Conservation (phyloP, 2,113 vertebrate genomes). For the Otis tarda region DNA sequence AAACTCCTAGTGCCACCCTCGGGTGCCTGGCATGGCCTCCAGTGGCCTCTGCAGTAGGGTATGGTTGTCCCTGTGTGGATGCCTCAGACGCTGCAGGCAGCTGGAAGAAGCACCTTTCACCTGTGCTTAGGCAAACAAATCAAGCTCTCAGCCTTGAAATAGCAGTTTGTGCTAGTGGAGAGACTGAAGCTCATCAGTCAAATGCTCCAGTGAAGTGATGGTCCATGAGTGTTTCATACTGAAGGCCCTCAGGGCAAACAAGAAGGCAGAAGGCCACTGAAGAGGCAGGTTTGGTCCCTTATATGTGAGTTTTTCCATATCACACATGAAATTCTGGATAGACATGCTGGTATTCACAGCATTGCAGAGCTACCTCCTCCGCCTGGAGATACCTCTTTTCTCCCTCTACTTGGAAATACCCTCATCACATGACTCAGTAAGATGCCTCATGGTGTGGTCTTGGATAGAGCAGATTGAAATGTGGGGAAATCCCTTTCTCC, state of each 20-base stretch:
- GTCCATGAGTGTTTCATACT: background rate
- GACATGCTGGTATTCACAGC: background rate
- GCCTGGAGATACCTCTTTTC: background rate
- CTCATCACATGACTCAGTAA: background rate
- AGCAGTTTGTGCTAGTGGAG: background rate
- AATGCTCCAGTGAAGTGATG: background rate
- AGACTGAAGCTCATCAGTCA: background rate
- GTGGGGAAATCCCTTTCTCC: background rate
- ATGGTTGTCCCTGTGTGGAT: background rate
- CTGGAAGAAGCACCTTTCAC: background rate
- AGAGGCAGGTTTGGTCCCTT: background rate
- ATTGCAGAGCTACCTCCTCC: background rate
- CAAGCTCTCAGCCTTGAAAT: background rate
- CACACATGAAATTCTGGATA: background rate
- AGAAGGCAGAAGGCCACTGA: background rate
- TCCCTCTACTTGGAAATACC: background rate
- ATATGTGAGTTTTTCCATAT: background rate
- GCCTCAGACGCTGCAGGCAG: background rate
- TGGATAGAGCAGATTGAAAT: background rate
- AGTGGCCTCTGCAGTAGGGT: background rate
- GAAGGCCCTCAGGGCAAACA: background rate
- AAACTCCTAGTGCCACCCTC: background rate
- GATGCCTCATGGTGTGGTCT: background rate
- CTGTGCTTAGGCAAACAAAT: background rate
- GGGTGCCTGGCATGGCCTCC: background rate